These are phyloP conservation scores for Cichlasoma orientale DNA, from an alignment of 2,797 vertebrate genomes.

Conservation along the genomic window DNA sequence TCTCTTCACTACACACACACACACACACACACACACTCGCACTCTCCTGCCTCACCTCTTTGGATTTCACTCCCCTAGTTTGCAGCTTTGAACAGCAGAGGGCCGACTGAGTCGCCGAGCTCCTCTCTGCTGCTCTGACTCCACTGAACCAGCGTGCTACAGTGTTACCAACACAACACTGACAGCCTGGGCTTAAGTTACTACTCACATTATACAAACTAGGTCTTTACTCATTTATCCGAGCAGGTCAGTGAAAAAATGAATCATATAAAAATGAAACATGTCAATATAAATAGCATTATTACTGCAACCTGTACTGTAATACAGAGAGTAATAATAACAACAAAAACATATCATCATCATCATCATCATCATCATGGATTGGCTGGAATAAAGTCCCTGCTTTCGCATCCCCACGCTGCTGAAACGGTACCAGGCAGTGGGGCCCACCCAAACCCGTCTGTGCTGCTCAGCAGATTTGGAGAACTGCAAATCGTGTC, in stretches of 20 bases:
- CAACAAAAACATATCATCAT: neutral
- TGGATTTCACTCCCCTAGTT: slow-evolving; percentile 12
- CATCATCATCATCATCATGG: too few species aligned
- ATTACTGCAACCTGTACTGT: neutral
- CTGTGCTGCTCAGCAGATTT: neutral
- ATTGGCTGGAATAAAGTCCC: neutral
- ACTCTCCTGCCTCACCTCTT: neutral
- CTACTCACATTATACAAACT: rapidly evolving
- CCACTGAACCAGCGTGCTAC: neutral
- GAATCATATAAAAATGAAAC: neutral
- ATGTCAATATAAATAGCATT: neutral
- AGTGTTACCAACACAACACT: neutral
- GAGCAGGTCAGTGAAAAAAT: neutral
- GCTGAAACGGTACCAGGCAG: neutral
- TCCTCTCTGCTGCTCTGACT: neutral
- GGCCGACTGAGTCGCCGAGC: slow-evolving; percentile 42
- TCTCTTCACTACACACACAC: slow-evolving; percentile 29
- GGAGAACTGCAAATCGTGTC: neutral
- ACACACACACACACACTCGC: neutral
- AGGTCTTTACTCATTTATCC: neutral
- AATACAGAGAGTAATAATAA: neutral
- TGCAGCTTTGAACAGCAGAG: slow-evolving; percentile 62
- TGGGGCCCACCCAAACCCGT: neutral
- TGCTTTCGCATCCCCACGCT: neutral
- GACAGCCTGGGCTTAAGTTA: neutral